Percentiles rank a stretch among this genome's conserved stretches.
Conservation (phyloP, 2,888 invertebrate species). For the Catonia carolina region DNA sequence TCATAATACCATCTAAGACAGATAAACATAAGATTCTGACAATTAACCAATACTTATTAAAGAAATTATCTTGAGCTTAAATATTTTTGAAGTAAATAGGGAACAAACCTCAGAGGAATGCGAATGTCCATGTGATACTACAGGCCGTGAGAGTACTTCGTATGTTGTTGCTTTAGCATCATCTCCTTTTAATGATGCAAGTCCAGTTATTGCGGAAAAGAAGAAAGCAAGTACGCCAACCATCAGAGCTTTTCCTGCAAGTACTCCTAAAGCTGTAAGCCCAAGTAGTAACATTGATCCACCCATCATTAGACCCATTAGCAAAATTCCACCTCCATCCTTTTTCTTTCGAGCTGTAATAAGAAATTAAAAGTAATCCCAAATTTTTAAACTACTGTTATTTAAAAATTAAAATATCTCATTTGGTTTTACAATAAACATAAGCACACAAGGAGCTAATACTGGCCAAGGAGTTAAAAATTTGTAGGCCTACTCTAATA, state of each 20-base stretch:
- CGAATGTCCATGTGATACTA: conserved; percentile 47
- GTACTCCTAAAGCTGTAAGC: conserved; percentile 35
- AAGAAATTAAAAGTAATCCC: no score
- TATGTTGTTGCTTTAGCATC: conserved; percentile 55
- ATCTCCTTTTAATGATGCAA: conserved; percentile 31
- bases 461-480: no score
- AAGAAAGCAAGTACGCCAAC: conserved; percentile 34
- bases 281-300: conserved; percentile 33
- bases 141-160: conserved; percentile 75
- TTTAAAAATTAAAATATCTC: no score
- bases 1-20: no score
- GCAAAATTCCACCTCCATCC: conserved; percentile 6
- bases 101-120: conserved; percentile 28
- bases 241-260: conserved; percentile 35
- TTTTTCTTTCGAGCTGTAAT: conserved; percentile 15
- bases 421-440: no score
- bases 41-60: no score
- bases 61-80: no score
- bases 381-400: no score
- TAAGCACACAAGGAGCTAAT: no score
- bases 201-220: conserved; percentile 32
- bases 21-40: no score
- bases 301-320: conserved; percentile 33
- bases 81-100: no score
- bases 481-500: no score